Conservation (phyloP, 2,797 vertebrate genomes). For the Cuculus canorus region DNA sequence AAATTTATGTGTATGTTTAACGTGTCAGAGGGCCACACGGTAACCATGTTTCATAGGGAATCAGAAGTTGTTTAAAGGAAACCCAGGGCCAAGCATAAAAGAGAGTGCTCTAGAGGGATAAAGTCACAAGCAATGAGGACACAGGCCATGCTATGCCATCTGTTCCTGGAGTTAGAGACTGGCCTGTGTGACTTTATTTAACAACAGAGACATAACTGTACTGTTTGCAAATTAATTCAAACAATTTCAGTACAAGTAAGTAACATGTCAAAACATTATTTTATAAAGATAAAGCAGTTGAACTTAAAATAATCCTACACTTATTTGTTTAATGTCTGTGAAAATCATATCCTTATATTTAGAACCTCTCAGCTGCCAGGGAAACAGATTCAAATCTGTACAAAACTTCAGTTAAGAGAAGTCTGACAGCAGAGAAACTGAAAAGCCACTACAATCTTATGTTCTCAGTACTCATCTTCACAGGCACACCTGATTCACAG, state of each 20-base stretch:
- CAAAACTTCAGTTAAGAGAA: not conserved
- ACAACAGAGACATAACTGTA: not conserved
- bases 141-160: not conserved
- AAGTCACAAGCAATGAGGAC: not conserved
- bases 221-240: not conserved
- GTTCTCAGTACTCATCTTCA: slow-evolving; percentile 2
- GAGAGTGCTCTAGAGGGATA: not conserved
- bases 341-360: not conserved
- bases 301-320: not conserved
- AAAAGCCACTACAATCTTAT: not conserved
- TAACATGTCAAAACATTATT: not conserved
- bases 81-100: not conserved
- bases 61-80: not conserved
- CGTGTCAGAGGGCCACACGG: not conserved
- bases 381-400: not conserved
- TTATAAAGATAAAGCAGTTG: not conserved
- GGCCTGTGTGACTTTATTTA: not conserved
- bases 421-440: not conserved
- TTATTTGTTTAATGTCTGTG: not conserved
- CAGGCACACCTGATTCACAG: slow-evolving; percentile 19
- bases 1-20: not conserved
- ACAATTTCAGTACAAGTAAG: not conserved
- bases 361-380: not conserved
- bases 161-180: not conserved
- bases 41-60: not conserved